These are phyloP conservation scores for Steatocranus sp. DNA, from an alignment of 2,797 vertebrate genomes.

Conservation along the genomic window DNA sequence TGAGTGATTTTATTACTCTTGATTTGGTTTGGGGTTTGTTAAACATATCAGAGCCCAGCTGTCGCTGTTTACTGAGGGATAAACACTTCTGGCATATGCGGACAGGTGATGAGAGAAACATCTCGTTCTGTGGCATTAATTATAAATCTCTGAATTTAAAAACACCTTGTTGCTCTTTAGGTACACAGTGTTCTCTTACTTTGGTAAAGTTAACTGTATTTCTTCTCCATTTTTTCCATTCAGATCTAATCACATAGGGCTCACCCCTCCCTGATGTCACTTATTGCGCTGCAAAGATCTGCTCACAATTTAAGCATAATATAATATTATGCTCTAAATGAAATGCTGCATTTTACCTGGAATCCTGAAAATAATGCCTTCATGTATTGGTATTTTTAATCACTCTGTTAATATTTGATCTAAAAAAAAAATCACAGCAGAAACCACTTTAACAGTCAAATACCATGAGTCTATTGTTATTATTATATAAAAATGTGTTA, in stretches of 20 bases:
- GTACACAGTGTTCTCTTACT: not conserved
- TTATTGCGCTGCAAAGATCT: not conserved
- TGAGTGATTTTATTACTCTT: slow-evolving; percentile 83
- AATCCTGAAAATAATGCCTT: not conserved
- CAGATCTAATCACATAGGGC: slow-evolving; percentile 3
- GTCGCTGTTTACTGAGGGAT: slow-evolving; percentile 62
- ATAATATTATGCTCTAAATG: not conserved
- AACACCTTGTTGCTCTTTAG: not conserved
- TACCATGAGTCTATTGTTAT: not conserved
- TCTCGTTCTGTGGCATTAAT: not conserved
- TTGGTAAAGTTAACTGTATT: not conserved
- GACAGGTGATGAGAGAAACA: slow-evolving; percentile 35
- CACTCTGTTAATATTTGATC: slow-evolving; percentile 16
- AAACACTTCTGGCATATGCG: slow-evolving; percentile 40
- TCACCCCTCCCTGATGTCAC: not conserved
- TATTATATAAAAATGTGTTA: not conserved
- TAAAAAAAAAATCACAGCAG: slow-evolving; percentile 66
- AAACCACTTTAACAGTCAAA: not conserved
- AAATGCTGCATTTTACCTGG: not conserved
- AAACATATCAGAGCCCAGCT: slow-evolving; percentile 68
- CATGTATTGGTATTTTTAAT: not conserved
- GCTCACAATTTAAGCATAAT: slow-evolving; percentile 21
- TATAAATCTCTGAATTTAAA: not conserved
- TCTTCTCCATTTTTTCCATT: not conserved
- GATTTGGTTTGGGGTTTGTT: slow-evolving; percentile 81